phyloP scores from a whole-genome alignment of 2,797 vertebrate species.

The Tiaroga cobitis region DNA sequence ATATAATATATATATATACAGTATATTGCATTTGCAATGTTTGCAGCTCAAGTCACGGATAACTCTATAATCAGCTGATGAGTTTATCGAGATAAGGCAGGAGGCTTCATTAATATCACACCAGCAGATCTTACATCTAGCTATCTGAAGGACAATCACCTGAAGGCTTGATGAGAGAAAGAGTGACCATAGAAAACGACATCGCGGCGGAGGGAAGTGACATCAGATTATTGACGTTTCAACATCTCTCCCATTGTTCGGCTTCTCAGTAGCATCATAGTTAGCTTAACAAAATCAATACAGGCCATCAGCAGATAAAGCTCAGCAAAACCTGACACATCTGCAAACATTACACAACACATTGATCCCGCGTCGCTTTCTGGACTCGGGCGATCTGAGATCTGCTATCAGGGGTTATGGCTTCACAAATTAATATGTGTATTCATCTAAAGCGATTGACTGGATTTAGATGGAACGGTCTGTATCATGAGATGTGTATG shows the following conservation, averaged over 20 bases:
- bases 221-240: conserved; percentile 34
- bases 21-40: too few relatives aligned
- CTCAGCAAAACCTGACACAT: conserved; percentile 51
- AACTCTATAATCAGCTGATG: too few relatives aligned
- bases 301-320: conserved; percentile 50
- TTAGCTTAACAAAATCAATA: conserved; percentile 49
- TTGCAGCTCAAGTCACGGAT: too few relatives aligned
- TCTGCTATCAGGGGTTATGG: neutral
- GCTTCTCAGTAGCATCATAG: conserved; percentile 22
- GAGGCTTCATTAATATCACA: neutral
- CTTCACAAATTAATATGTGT: neutral
- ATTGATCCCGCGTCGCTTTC: conserved; percentile 46
- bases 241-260: conserved; percentile 22
- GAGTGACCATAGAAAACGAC: neutral
- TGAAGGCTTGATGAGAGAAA: conserved; percentile 9
- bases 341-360: conserved; percentile 52
- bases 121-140: neutral
- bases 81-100: too few relatives aligned
- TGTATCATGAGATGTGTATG: neutral
- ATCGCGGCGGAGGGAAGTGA: neutral
- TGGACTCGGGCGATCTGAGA: neutral
- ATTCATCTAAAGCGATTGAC: neutral
- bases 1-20: neutral
- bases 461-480: neutral
- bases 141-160: neutral